Base-by-base conservation (phyloP, 2,113 vertebrate genomes). In the Laterallus jamaicensis region DNA sequence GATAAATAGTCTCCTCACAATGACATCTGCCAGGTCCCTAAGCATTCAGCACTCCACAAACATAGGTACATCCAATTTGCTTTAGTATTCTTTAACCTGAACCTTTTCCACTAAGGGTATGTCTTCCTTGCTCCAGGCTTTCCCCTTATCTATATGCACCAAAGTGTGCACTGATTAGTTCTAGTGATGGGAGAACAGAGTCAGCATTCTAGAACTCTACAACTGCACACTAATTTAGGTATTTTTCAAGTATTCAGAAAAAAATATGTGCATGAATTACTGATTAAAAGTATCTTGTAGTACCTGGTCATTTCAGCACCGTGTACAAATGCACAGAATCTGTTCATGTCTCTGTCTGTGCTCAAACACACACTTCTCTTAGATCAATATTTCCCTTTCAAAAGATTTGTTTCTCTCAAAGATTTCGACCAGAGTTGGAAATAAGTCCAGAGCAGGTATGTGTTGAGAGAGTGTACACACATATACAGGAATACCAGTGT, bases 21-120 rank as follows among this genome's bases (percentile, higher is more conserved):
- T 25, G 59, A 54, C 29, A 81, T 28, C 24, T 73, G 42, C 15
- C 68, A 81, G 26, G n/a, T 32, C 17, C 29, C 49, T 62, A 29
- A 49, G 70, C 39, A 69, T 14, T 47, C 18, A 49, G 44, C 44
- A 18, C 44, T 47, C 44, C 44, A 47, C 8, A 9, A 47, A 47
- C 44, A 47, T 47, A 47, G 2, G 3, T 10, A 78, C 1, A 1
- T 2, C 1, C 21, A 54, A 37, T 32, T n/a, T 60, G 31, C 31
- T 26, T 25, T 50, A 55, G 14, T 32, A 40, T 29, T 47, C 42
- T 39, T 44, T 78, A 44, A 62, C 24, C 28, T 16, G 25, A 16
- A 7, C 44, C 15, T 67, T 25, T 88, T n/a, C 19, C 52, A 88
- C 20, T 44, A 71, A 58, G 21, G 29, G 4, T 15, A n/a, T 6